A percentile compares a stretch with the other conserved stretches of the same genome.
These are phyloP conservation scores for Tachypleus tridentatus DNA, from an alignment of 1,140 invertebrate genomes.

Conservation along the genomic window DNA sequence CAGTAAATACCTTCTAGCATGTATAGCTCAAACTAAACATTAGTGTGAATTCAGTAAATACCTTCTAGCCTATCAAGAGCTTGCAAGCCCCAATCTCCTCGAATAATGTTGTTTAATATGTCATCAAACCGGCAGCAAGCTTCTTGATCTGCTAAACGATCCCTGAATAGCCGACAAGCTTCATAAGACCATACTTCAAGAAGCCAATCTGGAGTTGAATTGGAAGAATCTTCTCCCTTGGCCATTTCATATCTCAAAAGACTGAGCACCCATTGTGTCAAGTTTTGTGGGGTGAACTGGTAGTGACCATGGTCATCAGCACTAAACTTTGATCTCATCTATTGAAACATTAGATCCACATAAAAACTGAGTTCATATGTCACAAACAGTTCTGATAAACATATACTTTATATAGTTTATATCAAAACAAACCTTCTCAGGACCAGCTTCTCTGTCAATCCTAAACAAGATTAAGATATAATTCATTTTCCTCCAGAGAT, in stretches of 20 bases:
- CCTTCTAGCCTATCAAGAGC: slow-evolving; percentile 35
- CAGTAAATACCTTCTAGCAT: too few relatives aligned
- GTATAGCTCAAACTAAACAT: not conserved
- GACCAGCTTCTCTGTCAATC: too few relatives aligned
- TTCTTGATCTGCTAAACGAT: slow-evolving; percentile 54
- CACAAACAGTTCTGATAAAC: not conserved
- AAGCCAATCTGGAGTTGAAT: slow-evolving; percentile 21
- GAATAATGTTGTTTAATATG: slow-evolving; percentile 43
- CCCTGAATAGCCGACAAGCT: slow-evolving; percentile 59
- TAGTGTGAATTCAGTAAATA: slow-evolving; percentile 13
- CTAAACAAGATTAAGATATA: too few relatives aligned
- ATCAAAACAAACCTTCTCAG: too few relatives aligned
- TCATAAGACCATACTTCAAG: slow-evolving; percentile 58
- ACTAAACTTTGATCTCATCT: slow-evolving; percentile 47
- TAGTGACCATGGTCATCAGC: slow-evolving; percentile 49
- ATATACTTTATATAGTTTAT: too few relatives aligned
- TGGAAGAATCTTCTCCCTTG: slow-evolving; percentile 13
- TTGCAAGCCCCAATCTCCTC: slow-evolving; percentile 38
- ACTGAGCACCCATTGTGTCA: slow-evolving; percentile 55
- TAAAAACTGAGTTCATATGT: slow-evolving; percentile 11
- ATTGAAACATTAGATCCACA: slow-evolving; percentile 24
- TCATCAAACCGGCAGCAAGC: slow-evolving; percentile 53
- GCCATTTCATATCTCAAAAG: slow-evolving; percentile 46
- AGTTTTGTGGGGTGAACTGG: slow-evolving; percentile 52
- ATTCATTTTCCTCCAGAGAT: too few relatives aligned